Conservation (phyloP, 2,797 vertebrate genomes). For the Arnoldichthys spilopterus region DNA sequence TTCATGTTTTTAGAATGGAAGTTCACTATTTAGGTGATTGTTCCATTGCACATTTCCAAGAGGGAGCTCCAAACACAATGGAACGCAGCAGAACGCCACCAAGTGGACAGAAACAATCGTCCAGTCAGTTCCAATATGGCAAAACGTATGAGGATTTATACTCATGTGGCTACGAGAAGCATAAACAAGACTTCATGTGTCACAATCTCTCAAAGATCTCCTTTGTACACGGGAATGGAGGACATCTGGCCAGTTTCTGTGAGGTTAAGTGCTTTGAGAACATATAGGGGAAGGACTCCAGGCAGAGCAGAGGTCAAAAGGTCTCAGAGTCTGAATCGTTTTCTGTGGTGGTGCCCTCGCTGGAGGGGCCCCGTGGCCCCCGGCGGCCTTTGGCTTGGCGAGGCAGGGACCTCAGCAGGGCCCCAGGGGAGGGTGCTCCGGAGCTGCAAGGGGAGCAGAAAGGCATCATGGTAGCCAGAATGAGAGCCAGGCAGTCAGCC, state of each 20-base stretch:
- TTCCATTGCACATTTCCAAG: not conserved
- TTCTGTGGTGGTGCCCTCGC: constrained; percentile 80
- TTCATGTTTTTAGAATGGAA: not conserved
- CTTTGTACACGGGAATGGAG: not conserved
- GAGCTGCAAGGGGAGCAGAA: constrained; percentile 96
- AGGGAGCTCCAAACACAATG: not conserved
- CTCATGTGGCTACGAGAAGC: constrained; percentile 19
- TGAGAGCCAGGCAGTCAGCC: constrained; percentile 98
- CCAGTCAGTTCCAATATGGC: not conserved
- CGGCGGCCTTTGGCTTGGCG: constrained; percentile 62
- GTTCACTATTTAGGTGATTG: not conserved
- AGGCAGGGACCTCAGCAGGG: constrained; percentile 82
- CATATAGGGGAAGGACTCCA: constrained; percentile 48
- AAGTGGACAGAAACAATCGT: not conserved
- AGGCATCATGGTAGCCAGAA: constrained; percentile 99
- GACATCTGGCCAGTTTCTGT: constrained; percentile 23
- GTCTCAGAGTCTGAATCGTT: constrained; percentile 97
- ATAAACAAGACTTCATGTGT: constrained; percentile 34
- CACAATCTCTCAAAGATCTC: constrained; percentile 18
- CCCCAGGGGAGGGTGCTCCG: constrained; percentile 88
- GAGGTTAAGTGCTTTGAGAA: constrained; percentile 52
- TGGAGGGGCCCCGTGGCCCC: constrained; percentile 71
- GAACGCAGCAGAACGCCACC: not conserved
- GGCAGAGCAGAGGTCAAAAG: constrained; percentile 79
- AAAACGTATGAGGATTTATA: not conserved